Base-by-base conservation (phyloP, 2,113 vertebrate species). In the Nymphicus hollandicus region DNA sequence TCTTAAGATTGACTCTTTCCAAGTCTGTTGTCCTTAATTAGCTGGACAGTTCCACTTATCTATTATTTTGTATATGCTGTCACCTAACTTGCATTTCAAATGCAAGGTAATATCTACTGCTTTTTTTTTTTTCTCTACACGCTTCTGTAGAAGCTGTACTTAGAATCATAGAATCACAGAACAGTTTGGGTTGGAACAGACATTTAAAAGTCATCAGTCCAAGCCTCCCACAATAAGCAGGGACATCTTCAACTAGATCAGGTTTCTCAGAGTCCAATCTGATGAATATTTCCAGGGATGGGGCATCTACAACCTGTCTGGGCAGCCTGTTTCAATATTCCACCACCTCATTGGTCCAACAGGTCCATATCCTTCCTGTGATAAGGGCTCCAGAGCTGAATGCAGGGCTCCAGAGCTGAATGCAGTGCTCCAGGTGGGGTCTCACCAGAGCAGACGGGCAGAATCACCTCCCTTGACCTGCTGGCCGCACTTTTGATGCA, bases 341-440 rank as follows among this genome's bases (percentile, higher is more conserved):
- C 25, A 70, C 4, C 56, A 58, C 3, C 15, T 49, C 56, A 64
- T 11, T 2, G 10, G 20, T n/a, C 33, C 13, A 66, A 7, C 17
- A 22, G 33, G 8, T 52, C 18, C 2, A 5, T 66, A 25, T 29
- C 19, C 5, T n/a, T 39, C 19, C 6, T 29, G 10, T 25, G 16
- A 12, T 73, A 46, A 16, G 6, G 9, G 0, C 16, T 23, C n/a
- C 33, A 66, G 50, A 52, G 3, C 6, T 53, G 50, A 12, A n/a
- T 0, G 3, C 19, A 39, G 35, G 3, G 43, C 11, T 49, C n/a
- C 37, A 66, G 50, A 52, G 3, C 6, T 55, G 50, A 12, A n/a
- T 0, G 2, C 19, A 39, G 35, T 4, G 43, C 12, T 49, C 13
- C 80, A 43, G 16, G 5, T 20, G 25, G 11, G 16, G 13, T 56